Evolutionary conservation across 2,888 invertebrate species (phyloP), one percentile per base, ranked within the genome.

Genomic region (Folsomia candida): DNA sequence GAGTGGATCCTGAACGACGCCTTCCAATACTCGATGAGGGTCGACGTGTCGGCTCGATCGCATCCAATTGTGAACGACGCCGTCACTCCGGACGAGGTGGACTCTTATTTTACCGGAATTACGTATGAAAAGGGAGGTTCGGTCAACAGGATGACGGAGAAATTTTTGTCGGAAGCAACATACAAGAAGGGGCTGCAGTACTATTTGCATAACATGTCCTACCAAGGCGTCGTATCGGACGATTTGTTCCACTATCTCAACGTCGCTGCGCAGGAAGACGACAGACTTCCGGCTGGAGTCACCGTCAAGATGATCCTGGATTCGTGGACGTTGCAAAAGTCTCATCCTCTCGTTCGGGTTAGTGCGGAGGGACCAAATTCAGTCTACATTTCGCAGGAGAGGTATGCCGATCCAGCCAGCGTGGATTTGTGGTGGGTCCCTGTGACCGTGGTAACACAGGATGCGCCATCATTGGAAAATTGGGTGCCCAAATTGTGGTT

Each of bases 111-210:
- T 20, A 4, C 24, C 3, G 3, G 29, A 9, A 29, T 62, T 14
- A 62, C 62, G 4, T 62, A 62, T 37, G 62, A 62, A 2, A 67
- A 60, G 24, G 67, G 54, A 2, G 28, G 29, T 0, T 88, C 89
- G 0, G 87, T 97, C 60, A 88, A 97, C 72, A 87, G 95, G 61
- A 97, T 97, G 97, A 93, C 97, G 90, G 88, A 89, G 77, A 85
- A 89, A 81, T 91, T 92, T 83, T 86, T 96, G 26, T 94, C 94
- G 0, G 88, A 90, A 58, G 86, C 88, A 0, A 86, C 89, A 20
- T 90, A 92, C 83, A 86, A 87, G 74, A 83, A 85, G 2, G 90
- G 90, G 11, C 85, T 91, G 11, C 87, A 87, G 72, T 87, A 88
- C 76, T 92, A 91, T 81, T 83, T 92, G 28, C 88, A 87, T 22